phyloP scores from a whole-genome alignment of 1,140 invertebrate species.

The Eufriesea mexicana region DNA sequence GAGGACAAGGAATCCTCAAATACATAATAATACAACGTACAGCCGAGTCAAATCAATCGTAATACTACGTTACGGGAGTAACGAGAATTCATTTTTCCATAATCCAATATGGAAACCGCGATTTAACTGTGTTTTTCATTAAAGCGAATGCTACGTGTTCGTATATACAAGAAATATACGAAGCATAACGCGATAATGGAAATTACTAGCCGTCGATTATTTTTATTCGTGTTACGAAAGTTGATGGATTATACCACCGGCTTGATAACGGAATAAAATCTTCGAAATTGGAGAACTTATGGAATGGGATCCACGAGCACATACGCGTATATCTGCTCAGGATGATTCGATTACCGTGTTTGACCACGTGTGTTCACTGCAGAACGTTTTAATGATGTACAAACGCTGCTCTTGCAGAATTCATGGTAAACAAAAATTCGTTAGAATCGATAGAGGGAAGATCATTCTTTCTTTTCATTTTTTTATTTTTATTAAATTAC shows the following conservation, averaged over 20 bases:
- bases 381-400: constrained; percentile 27
- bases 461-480: not conserved
- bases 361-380: not conserved
- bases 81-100: constrained; percentile 1
- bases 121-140: constrained; percentile 3
- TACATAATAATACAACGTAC: constrained; percentile 28
- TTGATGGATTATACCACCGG: not conserved
- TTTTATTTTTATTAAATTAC: too few species aligned
- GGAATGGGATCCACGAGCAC: not conserved
- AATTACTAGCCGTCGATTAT: not conserved
- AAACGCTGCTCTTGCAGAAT: constrained; percentile 16
- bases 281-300: not conserved
- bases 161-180: not conserved
- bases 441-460: not conserved
- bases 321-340: not conserved
- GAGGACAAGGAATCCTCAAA: constrained; percentile 42
- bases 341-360: constrained; percentile 22
- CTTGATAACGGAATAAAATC: constrained; percentile 6
- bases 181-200: not conserved
- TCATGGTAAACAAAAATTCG: constrained; percentile 23
- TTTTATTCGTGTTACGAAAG: not conserved
- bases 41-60: constrained; percentile 32
- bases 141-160: not conserved
- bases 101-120: too few species aligned
- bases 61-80: not conserved